Conservation (phyloP, 1,140 invertebrate genomes). For the Ceratina calcarata region DNA sequence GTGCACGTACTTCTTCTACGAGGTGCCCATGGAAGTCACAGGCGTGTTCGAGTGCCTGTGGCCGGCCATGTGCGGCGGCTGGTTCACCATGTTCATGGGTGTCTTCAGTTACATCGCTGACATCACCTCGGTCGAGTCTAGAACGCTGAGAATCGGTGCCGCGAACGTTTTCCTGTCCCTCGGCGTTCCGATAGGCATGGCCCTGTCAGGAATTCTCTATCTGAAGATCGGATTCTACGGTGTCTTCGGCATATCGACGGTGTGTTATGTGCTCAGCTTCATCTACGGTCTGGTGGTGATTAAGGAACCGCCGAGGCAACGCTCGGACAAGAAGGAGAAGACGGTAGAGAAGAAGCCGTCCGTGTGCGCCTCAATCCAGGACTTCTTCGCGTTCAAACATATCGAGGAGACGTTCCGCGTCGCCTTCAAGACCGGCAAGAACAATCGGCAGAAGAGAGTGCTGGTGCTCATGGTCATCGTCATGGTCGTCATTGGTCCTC, state of each 20-base stretch:
- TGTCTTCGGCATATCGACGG: constrained; percentile 87
- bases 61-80: constrained; percentile 90
- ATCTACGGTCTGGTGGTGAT: constrained; percentile 86
- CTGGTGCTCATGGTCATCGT: constrained; percentile 88
- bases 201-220: constrained; percentile 86
- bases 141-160: constrained; percentile 91
- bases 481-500: constrained; percentile 91
- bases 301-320: constrained; percentile 79
- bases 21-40: constrained; percentile 89
- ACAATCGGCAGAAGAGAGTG: constrained; percentile 86
- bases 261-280: constrained; percentile 87
- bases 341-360: constrained; percentile 62
- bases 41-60: constrained; percentile 88
- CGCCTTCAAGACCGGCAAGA: constrained; percentile 87
- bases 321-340: constrained; percentile 70
- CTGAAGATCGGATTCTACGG: constrained; percentile 90
- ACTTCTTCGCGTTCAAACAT: constrained; percentile 88
- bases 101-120: constrained; percentile 94
- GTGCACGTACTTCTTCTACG: constrained; percentile 89
- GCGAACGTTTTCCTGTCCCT: constrained; percentile 91
- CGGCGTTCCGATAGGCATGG: constrained; percentile 89
- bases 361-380: constrained; percentile 75
- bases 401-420: constrained; percentile 88
- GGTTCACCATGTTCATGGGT: constrained; percentile 94
- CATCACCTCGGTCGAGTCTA: constrained; percentile 88